Evolutionary conservation across 2,797 vertebrate species (phyloP).

Genomic region (Pangasius macronema): DNA sequence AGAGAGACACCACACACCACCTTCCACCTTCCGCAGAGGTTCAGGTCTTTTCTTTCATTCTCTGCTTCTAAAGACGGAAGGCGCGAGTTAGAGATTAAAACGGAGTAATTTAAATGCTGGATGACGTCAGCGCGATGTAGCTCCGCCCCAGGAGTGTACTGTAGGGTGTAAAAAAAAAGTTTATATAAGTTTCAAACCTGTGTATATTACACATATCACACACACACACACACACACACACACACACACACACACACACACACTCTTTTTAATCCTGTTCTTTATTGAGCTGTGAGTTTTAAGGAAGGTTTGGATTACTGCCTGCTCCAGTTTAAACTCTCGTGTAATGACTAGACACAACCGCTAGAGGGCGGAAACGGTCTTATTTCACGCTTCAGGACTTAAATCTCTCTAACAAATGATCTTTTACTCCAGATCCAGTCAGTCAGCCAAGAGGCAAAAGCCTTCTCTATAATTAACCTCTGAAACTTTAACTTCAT

Average conservation of each 20-base stretch:
- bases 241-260: neutral
- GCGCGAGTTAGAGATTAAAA: neutral
- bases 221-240: neutral
- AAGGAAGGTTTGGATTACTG: neutral
- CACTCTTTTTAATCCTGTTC: neutral
- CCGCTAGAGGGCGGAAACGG: slow-evolving; percentile 8
- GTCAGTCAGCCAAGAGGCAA: neutral
- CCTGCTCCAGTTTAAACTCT: neutral
- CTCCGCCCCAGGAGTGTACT: neutral
- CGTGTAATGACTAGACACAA: neutral
- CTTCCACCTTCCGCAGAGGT: too few relatives aligned
- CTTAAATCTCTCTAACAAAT: neutral
- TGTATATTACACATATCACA: neutral
- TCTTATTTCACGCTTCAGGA: neutral
- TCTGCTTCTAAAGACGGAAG: neutral
- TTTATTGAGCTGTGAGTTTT: neutral
- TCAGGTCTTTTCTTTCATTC: accelerated
- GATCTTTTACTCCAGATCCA: neutral
- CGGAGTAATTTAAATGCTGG: neutral
- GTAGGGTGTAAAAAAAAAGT: neutral
- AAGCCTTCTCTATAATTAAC: neutral
- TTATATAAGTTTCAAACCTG: neutral
- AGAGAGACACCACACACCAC: neutral
- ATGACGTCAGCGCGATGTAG: neutral
- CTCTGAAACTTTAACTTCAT: neutral